Conservation (phyloP, 2,888 invertebrate species). For the Orthosia gothica region DNA sequence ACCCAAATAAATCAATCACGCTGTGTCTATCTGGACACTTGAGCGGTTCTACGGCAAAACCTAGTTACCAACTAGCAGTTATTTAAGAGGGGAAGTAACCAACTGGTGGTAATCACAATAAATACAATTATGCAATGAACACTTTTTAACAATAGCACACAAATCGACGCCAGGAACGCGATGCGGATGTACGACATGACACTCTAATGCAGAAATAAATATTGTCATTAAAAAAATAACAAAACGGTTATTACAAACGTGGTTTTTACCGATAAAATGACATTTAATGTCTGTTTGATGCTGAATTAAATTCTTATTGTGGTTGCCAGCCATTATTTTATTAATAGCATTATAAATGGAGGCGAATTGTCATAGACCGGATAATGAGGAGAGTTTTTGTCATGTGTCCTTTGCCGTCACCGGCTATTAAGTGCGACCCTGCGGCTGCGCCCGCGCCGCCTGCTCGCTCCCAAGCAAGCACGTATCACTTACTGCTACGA, state of each 20-base stretch:
- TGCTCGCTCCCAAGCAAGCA: constrained; percentile 38
- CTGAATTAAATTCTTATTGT: constrained; percentile 80
- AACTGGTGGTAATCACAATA: constrained; percentile 48
- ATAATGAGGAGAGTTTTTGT: constrained; percentile 86
- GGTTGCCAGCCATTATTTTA: constrained; percentile 82
- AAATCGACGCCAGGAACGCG: constrained; percentile 71
- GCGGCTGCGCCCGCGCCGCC: constrained; percentile 59
- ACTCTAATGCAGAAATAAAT: constrained; percentile 85
- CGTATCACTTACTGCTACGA: constrained; percentile 59
- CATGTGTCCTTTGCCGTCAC: constrained; percentile 81
- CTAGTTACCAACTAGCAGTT: constrained; percentile 49
- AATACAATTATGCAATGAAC: constrained; percentile 70
- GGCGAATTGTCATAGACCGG: constrained; percentile 80
- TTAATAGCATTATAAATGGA: constrained; percentile 90
- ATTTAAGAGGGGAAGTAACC: constrained; percentile 51
- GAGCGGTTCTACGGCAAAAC: constrained; percentile 39
- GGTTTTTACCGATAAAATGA: constrained; percentile 85
- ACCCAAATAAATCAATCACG: constrained; percentile 59
- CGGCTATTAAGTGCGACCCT: constrained; percentile 73
- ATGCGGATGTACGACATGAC: constrained; percentile 74
- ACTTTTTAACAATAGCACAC: constrained; percentile 75
- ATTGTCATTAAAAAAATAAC: constrained; percentile 75
- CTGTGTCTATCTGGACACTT: constrained; percentile 46
- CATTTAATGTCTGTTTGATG: constrained; percentile 87
- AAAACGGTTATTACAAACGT: constrained; percentile 75